phyloP scores from a whole-genome alignment of 2,888 invertebrate genomes.

The Mylabris sibirica region DNA sequence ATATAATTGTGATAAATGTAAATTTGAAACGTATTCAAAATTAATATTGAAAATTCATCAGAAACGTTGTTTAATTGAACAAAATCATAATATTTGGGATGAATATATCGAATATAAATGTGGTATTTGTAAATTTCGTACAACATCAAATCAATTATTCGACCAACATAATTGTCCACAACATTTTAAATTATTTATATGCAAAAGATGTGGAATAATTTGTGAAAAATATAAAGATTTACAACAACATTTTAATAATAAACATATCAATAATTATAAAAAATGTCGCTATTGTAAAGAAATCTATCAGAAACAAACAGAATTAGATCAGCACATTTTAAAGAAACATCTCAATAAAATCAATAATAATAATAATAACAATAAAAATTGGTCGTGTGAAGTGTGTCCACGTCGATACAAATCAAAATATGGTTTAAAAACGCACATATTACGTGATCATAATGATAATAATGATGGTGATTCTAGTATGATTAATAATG shows the following conservation, averaged over 20 bases:
- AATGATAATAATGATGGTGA: neutral
- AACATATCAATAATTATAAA: neutral
- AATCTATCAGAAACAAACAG: neutral
- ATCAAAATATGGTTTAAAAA: neutral
- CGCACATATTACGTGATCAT: neutral
- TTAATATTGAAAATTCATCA: neutral
- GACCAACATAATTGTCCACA: neutral
- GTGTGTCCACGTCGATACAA: neutral
- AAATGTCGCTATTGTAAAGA: neutral
- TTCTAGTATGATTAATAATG: neutral
- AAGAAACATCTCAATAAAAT: neutral
- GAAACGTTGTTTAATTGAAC: neutral
- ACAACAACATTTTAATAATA: neutral
- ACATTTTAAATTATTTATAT: neutral
- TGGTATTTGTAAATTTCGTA: slow-evolving; percentile 4
- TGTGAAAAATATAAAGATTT: neutral
- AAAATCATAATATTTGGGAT: neutral
- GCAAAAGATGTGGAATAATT: neutral
- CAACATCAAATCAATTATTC: neutral
- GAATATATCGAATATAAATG: neutral
- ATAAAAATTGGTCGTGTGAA: neutral
- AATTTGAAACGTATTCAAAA: neutral
- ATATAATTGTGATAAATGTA: neutral
- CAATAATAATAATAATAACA: neutral
- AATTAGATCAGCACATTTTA: neutral